phyloP scores from a whole-genome alignment of 1,140 invertebrate species.

The Tyrophagus putrescentiae region DNA sequence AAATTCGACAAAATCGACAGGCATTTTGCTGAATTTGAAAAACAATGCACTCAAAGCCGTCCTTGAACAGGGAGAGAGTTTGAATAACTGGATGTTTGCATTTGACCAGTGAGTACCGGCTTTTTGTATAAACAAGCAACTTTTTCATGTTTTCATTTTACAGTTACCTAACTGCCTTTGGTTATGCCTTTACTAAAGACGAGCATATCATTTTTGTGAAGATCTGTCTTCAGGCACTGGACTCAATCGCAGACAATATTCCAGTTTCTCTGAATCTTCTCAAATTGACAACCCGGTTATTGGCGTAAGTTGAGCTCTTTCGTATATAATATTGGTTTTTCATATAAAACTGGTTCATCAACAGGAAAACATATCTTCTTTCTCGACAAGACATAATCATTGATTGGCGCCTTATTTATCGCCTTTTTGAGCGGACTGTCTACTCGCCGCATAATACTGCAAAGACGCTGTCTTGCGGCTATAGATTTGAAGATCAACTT shows the following conservation, averaged over 20 bases:
- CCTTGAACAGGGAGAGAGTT: not conserved
- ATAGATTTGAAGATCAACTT: slow-evolving; percentile 26
- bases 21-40: not conserved
- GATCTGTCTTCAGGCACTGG: not conserved
- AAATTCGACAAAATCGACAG: not conserved
- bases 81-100: not conserved
- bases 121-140: not conserved
- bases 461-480: slow-evolving; percentile 41
- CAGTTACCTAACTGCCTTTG: not conserved
- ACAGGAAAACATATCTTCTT: slow-evolving; percentile 58
- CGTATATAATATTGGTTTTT: not conserved
- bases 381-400: slow-evolving; percentile 60
- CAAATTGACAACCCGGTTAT: not conserved
- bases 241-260: not conserved
- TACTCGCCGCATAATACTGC: slow-evolving; percentile 40
- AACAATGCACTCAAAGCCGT: not conserved
- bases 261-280: not conserved
- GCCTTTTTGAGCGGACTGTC: slow-evolving; percentile 41
- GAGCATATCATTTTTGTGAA: slow-evolving; percentile 5
- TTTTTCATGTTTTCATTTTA: slow-evolving; percentile 1
- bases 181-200: slow-evolving; percentile 1
- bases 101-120: not conserved
- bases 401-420: slow-evolving; percentile 70
- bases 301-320: not conserved
- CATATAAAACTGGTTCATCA: not conserved